A percentile compares a stretch with the other conserved stretches of the same genome.
phyloP scores from a whole-genome alignment of 2,888 invertebrate species.

The Dicranocentrus wangi region DNA sequence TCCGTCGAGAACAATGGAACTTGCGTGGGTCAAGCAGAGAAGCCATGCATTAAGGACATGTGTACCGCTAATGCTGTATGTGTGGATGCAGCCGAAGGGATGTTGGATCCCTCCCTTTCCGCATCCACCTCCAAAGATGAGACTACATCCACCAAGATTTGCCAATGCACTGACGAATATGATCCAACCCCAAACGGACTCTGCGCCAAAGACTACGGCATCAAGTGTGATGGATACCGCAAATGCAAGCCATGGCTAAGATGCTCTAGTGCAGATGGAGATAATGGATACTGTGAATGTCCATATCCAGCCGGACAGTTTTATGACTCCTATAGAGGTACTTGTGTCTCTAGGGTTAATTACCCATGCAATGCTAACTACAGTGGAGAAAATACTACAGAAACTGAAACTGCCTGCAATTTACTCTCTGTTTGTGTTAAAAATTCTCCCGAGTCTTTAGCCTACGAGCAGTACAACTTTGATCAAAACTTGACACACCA shows the following conservation, averaged over 20 bases:
- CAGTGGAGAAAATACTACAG: not conserved
- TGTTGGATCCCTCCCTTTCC: not conserved
- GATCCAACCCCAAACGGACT: conserved; percentile 26
- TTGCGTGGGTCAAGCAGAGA: conserved; percentile 31
- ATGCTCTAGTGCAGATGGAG: too few species aligned
- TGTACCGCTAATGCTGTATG: conserved; percentile 24
- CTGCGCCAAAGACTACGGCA: conserved; percentile 33
- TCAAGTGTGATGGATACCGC: conserved; percentile 12
- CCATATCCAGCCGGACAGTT: conserved; percentile 6
- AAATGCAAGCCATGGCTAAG: conserved; percentile 30
- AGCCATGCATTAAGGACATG: conserved; percentile 15
- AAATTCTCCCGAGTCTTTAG: not conserved
- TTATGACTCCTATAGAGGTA: not conserved
- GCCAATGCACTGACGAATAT: conserved; percentile 23
- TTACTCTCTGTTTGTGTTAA: conserved; percentile 14
- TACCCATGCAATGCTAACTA: conserved; percentile 3
- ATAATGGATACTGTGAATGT: conserved; percentile 34
- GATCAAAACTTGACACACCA: conserved; percentile 4
- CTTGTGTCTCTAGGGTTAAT: conserved; percentile 3
- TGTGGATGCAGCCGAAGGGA: not conserved
- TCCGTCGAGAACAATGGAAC: too few species aligned
- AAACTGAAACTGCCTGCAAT: not conserved
- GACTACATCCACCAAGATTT: conserved; percentile 2
- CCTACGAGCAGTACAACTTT: not conserved
- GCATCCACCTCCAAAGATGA: not conserved